A percentile compares a stretch with the other conserved stretches of the same genome.
Evolutionary conservation across 2,888 invertebrate species (phyloP).

Genomic region (Maniola hyperantus): DNA sequence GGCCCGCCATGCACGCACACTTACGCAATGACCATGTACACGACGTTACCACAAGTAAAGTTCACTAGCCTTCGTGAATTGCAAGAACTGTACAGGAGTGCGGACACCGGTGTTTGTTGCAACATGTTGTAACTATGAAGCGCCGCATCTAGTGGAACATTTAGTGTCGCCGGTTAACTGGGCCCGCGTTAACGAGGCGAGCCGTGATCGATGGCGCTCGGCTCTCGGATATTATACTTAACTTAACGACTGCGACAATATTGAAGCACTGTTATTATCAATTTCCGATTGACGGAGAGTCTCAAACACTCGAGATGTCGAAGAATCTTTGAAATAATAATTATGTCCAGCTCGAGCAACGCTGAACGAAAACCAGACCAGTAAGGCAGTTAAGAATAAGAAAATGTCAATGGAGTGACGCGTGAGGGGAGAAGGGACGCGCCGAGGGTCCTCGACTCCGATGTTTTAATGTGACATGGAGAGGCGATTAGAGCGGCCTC

Average conservation of each 20-base stretch:
- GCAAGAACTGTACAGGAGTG: too few relatives aligned
- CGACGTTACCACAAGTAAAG: too few relatives aligned
- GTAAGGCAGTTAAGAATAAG: too few relatives aligned
- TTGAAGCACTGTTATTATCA: background rate
- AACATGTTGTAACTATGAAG: too few relatives aligned
- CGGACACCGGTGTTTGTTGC: too few relatives aligned
- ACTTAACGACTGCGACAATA: background rate
- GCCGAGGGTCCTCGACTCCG: background rate
- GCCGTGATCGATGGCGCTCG: slow-evolving; percentile 20
- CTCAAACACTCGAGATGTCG: background rate
- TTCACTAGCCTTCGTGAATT: too few relatives aligned
- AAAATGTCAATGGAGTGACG: background rate
- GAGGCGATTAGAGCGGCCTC: slow-evolving; percentile 3
- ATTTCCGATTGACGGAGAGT: background rate
- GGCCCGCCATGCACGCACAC: too few relatives aligned
- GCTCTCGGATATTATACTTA: background rate
- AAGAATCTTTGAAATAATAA: background rate
- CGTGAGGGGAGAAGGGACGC: background rate
- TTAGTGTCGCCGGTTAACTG: too few relatives aligned
- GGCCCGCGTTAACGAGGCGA: slow-evolving; percentile 26
- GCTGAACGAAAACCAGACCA: too few relatives aligned
- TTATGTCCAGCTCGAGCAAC: background rate
- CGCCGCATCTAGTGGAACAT: too few relatives aligned
- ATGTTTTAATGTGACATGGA: slow-evolving; percentile 8
- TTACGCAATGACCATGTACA: too few relatives aligned